Conservation (phyloP, 2,797 vertebrate species). For the Alfaro cultratus region DNA sequence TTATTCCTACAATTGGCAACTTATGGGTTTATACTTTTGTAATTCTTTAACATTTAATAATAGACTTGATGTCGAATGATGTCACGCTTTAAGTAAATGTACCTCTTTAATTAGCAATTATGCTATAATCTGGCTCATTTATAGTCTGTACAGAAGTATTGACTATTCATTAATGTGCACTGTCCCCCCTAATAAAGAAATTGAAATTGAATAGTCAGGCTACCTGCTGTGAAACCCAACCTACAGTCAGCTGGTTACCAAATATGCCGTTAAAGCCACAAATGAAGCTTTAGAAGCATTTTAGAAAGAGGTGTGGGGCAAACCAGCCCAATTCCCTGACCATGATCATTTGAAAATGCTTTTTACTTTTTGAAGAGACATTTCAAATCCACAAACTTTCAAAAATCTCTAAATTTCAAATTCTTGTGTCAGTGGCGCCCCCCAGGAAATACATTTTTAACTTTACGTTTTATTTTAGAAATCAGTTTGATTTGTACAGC, state of each 20-base stretch:
- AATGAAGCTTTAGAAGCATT: not conserved
- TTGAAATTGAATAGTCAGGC: not conserved
- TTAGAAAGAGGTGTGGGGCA: not conserved
- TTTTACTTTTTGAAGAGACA: not conserved
- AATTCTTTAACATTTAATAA: not conserved
- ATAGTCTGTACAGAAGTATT: too few relatives aligned
- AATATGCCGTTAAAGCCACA: not conserved
- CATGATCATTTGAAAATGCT: not conserved
- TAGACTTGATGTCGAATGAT: not conserved
- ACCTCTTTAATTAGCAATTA: not conserved
- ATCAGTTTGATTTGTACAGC: too few relatives aligned
- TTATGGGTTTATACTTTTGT: not conserved
- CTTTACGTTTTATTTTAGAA: too few relatives aligned
- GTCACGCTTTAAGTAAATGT: not conserved
- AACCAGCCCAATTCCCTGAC: not conserved
- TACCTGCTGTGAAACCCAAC: not conserved
- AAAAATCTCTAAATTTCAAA: not conserved
- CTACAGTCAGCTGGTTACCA: not conserved
- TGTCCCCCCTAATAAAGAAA: too few relatives aligned
- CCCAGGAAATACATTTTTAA: too few relatives aligned
- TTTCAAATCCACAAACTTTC: not conserved
- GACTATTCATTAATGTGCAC: too few relatives aligned
- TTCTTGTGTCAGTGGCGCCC: not conserved
- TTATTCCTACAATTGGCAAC: not conserved
- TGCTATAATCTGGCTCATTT: too few relatives aligned